A percentile compares a stretch with the other conserved stretches of the same genome.
Evolutionary conservation across 2,113 vertebrate genomes (phyloP).

Genomic region (Colistium nudipinnis): DNA sequence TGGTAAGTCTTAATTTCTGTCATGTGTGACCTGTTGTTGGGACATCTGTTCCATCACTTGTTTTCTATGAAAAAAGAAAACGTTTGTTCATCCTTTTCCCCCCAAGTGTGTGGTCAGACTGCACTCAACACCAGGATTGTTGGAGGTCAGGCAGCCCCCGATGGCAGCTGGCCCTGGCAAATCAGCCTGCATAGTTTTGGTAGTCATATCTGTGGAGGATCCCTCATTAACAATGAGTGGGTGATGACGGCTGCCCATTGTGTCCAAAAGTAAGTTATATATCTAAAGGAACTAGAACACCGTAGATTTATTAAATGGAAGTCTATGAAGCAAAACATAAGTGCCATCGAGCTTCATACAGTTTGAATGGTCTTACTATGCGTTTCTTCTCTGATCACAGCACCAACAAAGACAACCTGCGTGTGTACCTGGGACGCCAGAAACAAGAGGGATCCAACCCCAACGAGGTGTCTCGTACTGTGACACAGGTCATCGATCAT

Average conservation of each 20-base stretch:
- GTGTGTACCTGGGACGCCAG: constrained; percentile 51
- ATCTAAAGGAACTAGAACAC: too few relatives aligned
- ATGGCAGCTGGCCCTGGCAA: constrained; percentile 81
- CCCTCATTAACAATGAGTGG: constrained; percentile 79
- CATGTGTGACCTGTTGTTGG: not conserved
- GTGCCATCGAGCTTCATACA: too few relatives aligned
- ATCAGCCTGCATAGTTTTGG: constrained; percentile 56
- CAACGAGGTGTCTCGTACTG: not conserved
- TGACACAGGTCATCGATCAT: constrained; percentile 59
- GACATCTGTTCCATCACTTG: not conserved
- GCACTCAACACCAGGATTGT: constrained; percentile 70
- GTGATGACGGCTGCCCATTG: constrained; percentile 83
- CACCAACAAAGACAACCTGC: fast-evolving
- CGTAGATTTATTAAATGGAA: too few relatives aligned
- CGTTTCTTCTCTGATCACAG: not conserved
- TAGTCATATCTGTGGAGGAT: constrained; percentile 76
- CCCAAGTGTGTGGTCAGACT: constrained; percentile 77
- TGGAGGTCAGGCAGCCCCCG: constrained; percentile 67
- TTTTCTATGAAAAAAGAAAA: not conserved
- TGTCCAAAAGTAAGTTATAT: constrained; percentile 4
- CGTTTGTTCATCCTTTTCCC: too few relatives aligned
- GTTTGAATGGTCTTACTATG: too few relatives aligned
- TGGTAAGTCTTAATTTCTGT: constrained; percentile 49
- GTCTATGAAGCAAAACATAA: too few relatives aligned
- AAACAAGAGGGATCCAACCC: constrained; percentile 6